Evolutionary conservation across 2,113 vertebrate species (phyloP).

Genomic region (Rhinichthys klamathensis): DNA sequence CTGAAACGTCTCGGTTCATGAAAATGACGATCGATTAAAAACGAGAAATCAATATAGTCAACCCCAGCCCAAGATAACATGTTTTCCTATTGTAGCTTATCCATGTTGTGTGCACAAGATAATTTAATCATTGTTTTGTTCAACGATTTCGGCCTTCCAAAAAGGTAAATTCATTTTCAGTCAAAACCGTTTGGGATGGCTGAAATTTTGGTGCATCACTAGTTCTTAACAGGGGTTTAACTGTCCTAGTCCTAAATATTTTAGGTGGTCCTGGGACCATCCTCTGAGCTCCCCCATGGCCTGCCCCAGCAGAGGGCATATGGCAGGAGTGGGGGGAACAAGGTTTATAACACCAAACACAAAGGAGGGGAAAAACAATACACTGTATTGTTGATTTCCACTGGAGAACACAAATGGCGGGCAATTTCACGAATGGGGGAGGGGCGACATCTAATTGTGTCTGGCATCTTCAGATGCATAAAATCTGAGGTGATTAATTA

Average conservation of each 20-base stretch:
- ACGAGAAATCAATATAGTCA: too few relatives aligned
- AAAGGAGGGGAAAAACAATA: background rate
- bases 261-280: background rate
- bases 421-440: background rate
- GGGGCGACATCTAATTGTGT: background rate
- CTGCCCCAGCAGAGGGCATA: background rate
- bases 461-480: background rate
- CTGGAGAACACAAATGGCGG: background rate
- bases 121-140: background rate
- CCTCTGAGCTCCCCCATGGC: constrained; percentile 14
- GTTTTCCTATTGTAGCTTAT: too few relatives aligned
- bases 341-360: background rate
- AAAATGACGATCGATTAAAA: too few relatives aligned
- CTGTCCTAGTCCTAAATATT: background rate
- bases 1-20: too few relatives aligned
- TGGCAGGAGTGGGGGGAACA: background rate
- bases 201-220: background rate
- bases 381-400: constrained; percentile 7
- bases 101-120: too few relatives aligned
- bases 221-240: background rate
- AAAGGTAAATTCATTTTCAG: background rate
- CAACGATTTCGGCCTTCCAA: background rate
- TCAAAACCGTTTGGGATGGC: background rate
- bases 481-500: constrained; percentile 14
- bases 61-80: too few relatives aligned